Conservation (phyloP, 1,140 invertebrate genomes). For the Cardiocondyla obscurior region DNA sequence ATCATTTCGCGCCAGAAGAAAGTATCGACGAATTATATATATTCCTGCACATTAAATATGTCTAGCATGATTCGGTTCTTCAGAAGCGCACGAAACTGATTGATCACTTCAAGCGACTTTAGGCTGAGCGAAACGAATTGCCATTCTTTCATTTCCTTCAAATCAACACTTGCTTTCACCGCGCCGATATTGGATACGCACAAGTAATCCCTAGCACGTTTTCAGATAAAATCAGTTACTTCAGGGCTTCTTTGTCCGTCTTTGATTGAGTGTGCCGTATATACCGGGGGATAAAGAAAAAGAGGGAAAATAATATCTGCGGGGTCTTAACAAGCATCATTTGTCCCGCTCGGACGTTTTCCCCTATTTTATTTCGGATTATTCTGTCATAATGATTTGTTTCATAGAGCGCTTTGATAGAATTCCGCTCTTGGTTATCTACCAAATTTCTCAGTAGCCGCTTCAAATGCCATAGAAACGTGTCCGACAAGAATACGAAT, state of each 20-base stretch:
- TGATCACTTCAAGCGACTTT: background rate
- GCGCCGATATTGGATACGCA: background rate
- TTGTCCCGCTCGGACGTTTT: background rate
- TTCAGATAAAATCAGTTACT: conserved; percentile 32
- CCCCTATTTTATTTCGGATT: background rate
- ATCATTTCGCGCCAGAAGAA: background rate
- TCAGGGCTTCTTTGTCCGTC: background rate
- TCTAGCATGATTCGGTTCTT: background rate
- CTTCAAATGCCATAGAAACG: background rate
- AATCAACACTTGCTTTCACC: conserved; percentile 29
- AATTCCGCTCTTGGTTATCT: background rate
- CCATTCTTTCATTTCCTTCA: conserved; percentile 19
- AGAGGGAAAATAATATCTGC: background rate
- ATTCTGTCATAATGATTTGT: conserved; percentile 10
- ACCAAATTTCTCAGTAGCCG: background rate
- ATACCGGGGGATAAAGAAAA: background rate
- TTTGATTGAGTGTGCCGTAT: conserved; percentile 25
- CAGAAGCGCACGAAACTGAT: background rate
- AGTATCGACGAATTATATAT: background rate
- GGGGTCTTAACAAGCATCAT: conserved; percentile 3
- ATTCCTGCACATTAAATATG: background rate
- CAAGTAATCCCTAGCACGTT: conserved; percentile 10
- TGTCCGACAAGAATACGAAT: conserved; percentile 21
- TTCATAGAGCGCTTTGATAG: background rate
- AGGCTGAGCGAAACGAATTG: conserved; percentile 1